Base-by-base conservation (phyloP, 2,888 invertebrate genomes). In the Drosophila helvetica region DNA sequence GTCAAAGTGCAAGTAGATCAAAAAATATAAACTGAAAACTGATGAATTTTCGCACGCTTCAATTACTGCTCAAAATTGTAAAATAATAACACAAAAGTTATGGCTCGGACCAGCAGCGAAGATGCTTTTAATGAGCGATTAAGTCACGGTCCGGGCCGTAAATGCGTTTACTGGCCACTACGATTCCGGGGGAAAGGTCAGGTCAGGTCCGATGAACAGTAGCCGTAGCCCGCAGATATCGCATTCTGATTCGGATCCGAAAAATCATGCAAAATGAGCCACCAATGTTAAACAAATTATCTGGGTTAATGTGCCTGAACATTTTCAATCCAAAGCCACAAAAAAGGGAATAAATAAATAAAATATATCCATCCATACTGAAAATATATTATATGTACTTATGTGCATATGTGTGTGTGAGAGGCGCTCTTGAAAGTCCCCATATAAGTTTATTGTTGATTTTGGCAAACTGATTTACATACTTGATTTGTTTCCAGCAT, bases 41-140 rank as follows among this genome's bases (percentile, higher is more conserved):
- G 66, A 70, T 75, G 83, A 72, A 63, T 77, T 63, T 82, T 80
- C 77, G 80, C 78, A 85, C 80, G 84, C 88, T 88, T 86, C 86
- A 80, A 80, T 86, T 82, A 78, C 68, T 58, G 62, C 61, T 60
- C 27, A 71, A 78, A 72, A 75, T 75, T 77, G 75, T 73, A 70
- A 74, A 86, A 66, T 75, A 74, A 74, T 74, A 74, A 78, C 67
- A 62, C 62, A 61, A 45, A 77, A 74, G 66, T 69, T 63, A 77
- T 67, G 65, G 66, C 69, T 58, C 18, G 22, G 30, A 55, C 47
- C 33, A n/a, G 51, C 68, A 53, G 50, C 68, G 58, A 63, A 61
- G 43, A 54, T 56, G 47, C 45, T 56, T 79, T 82, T 80, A 69
- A 86, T 77, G 70, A 53, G 64, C 77, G 77, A 77, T 86, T 73